Evolutionary conservation across 2,113 vertebrate species (phyloP).

Genomic region (Stomatorhinus ivindoensis): DNA sequence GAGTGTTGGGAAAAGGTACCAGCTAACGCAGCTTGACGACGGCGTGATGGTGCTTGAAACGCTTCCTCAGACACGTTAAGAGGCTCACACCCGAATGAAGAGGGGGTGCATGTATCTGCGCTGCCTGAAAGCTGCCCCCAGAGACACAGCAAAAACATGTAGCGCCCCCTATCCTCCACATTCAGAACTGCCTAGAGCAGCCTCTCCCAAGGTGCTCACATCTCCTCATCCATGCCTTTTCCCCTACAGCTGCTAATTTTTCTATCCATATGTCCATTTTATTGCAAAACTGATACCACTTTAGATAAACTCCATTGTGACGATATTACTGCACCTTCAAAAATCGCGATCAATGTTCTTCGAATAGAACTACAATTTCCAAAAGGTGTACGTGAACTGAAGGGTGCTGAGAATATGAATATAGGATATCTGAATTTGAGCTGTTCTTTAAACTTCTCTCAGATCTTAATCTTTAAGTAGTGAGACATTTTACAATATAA

Average conservation of each 20-base stretch:
- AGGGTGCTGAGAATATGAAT: background rate
- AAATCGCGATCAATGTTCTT: background rate
- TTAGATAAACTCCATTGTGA: background rate
- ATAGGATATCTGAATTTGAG: background rate
- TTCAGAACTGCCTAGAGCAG: background rate
- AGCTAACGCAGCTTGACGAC: constrained; percentile 35
- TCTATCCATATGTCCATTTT: background rate
- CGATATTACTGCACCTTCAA: background rate
- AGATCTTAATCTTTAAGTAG: background rate
- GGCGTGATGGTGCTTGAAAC: constrained; percentile 8
- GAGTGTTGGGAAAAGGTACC: constrained; percentile 36
- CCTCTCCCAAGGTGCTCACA: background rate
- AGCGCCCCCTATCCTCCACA: background rate
- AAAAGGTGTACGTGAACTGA: background rate
- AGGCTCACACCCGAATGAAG: background rate
- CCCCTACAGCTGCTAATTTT: background rate
- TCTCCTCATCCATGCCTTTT: background rate
- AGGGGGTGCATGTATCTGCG: background rate
- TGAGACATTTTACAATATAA: background rate
- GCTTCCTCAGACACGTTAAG: background rate
- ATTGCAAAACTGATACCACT: background rate
- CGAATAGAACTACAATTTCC: background rate
- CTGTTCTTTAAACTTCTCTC: background rate
- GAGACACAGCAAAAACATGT: background rate
- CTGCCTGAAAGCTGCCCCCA: background rate